Base-by-base conservation (phyloP, 2,888 invertebrate genomes). In the Melieria crassipennis region DNA sequence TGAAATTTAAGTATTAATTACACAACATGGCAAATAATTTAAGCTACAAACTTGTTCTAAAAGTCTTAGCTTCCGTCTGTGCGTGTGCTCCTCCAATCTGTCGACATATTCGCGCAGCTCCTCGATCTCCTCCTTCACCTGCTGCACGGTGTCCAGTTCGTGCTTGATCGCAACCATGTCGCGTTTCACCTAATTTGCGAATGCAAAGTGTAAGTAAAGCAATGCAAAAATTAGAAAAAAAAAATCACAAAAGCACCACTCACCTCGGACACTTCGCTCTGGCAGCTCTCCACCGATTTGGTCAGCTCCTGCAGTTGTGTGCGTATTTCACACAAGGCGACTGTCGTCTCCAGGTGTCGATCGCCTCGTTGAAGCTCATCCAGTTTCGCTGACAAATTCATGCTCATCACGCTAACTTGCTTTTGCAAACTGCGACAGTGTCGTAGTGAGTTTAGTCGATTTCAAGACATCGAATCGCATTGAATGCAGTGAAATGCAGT, bases 381-480 rank as follows among this genome's bases (percentile, higher is more conserved):
- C 91, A 96, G 91, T 90, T 96, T 95, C 86, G 94, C 93, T 89
- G 93, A 92, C 89, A 96, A 92, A 91, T 95, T 96, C 94, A 95
- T 95, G 90, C 95, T 96, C 96, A 96, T 96, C 90, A 96, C 95
- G 92, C 94, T 93, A 92, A 96, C 95, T 93, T 96, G 96, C 91
- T 95, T 94, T 92, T 96, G 96, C 91, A 96, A 94, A 92, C 96
- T 96, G 89, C 81, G 74, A 13, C 7, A 64, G 30, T 7, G 50
- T 11, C n/a, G n/a, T 47, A 58, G 72, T 57, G 58, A 71, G 72
- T 75, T 72, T 73, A 69, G 65, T 50, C 10, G 30, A 11, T 16
- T 55, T 64, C 46, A 9, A 13, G 55, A 30, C 30, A 11, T 10
- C 43, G 5, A 56, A 56, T 55, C 13, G 42, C 7, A 30, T 7